Conservation (phyloP, 2,113 vertebrate genomes). For the Synodontis membranacea region DNA sequence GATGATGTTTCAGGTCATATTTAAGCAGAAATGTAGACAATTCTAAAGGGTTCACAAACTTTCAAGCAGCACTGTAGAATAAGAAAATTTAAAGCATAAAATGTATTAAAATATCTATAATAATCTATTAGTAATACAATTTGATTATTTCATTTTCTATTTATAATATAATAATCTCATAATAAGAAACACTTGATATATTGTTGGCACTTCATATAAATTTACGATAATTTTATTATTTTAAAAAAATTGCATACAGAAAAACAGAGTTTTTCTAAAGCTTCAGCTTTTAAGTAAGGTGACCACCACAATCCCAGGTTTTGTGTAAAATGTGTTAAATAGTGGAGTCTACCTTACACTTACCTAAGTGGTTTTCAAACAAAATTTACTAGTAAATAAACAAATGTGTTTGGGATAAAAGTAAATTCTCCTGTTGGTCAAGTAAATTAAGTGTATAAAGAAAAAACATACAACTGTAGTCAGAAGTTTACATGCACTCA, state of each 20-base stretch:
- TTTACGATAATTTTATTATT: no score
- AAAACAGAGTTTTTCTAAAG: background rate
- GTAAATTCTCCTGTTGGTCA: background rate
- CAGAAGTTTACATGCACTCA: no score
- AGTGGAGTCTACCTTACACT: background rate
- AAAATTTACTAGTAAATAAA: background rate
- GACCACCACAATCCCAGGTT: background rate
- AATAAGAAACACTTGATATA: background rate
- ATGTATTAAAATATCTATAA: background rate
- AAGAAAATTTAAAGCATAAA: background rate
- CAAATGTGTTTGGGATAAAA: background rate
- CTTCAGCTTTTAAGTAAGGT: background rate
- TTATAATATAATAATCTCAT: background rate
- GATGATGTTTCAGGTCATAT: no score
- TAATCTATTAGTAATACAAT: background rate
- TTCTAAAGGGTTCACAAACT: no score
- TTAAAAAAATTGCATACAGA: background rate
- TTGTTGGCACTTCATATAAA: no score
- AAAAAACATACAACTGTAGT: no score
- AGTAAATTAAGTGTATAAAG: background rate
- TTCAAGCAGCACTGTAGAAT: no score
- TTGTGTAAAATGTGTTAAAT: background rate
- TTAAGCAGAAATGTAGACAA: background rate
- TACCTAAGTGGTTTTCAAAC: background rate
- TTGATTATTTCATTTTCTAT: background rate